phyloP scores from a whole-genome alignment of 2,113 vertebrate species.

The Phainopepla nitens region DNA sequence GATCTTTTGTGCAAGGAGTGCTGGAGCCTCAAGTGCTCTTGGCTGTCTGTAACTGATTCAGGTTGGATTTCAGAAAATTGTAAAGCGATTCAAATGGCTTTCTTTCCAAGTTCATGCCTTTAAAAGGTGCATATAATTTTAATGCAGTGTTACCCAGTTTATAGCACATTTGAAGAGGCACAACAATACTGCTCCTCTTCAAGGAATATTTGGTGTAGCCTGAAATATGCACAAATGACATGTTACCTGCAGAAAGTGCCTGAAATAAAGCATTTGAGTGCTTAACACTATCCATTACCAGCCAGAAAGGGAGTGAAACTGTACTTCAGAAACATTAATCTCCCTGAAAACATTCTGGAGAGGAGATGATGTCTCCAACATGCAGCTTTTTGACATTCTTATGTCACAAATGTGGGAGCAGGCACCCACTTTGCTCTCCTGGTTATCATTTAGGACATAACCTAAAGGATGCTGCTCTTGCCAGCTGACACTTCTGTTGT shows the following conservation, averaged over 20 bases:
- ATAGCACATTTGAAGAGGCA: neutral
- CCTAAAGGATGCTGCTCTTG: neutral
- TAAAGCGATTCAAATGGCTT: neutral
- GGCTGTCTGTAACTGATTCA: neutral
- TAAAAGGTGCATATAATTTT: neutral
- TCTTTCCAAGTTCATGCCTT: neutral
- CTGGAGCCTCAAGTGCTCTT: neutral
- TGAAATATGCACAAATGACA: neutral
- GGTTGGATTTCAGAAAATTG: neutral
- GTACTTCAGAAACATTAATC: neutral
- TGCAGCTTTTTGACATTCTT: fast-evolving
- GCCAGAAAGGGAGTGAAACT: neutral
- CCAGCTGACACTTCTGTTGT: neutral
- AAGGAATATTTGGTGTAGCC: neutral
- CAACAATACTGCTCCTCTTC: neutral
- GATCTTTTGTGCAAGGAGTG: neutral
- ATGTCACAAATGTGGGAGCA: neutral
- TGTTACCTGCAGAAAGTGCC: neutral
- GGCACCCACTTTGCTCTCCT: neutral
- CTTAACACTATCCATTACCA: neutral
- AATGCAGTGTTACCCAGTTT: neutral
- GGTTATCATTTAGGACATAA: neutral
- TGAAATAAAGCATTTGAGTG: neutral
- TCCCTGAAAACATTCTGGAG: neutral
- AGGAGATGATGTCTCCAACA: neutral